Evolutionary conservation across 1,140 invertebrate species (phyloP), one percentile per base, ranked within the genome.

Genomic region (Chrysoperla carnea): DNA sequence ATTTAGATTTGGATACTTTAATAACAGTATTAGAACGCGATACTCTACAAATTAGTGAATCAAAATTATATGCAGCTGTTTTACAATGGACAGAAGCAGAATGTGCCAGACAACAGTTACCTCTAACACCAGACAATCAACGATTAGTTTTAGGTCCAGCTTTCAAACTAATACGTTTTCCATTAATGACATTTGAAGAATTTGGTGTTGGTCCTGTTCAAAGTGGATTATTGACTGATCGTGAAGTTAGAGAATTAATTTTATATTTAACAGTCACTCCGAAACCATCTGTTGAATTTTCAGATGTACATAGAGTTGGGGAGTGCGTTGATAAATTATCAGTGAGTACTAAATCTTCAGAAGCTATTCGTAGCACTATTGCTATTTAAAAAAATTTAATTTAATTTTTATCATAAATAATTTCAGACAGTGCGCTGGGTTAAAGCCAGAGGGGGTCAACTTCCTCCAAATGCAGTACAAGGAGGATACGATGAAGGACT

Each of bases 121-220:
- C 74, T 1, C 57, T 74, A 0, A 79, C 71, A n/a, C 67, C 76
- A 1, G 74, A 76, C 45, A 84, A 87, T 60, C 75, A 82, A 52
- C 60, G 84, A 46, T 57, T 63, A 39, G 75, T 85, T 1, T 59
- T 89, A 0, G 77, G 76, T 0, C 52, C 67, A 40, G 76, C 81
- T 11, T 66, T 90, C 36, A 68, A 72, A 31, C 66, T 86, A 1
- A 78, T 92, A 46, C 64, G 88, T 23, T 92, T 88, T 60, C 85
- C 87, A 4, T 60, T 89, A 4, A 91, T 92, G 85, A 81, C 76
- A 1, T 76, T 86, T 2, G 81, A 88, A 56, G 86, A 91, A 59
- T 91, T 91, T 64, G 85, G 86, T 1, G 70, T 74, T 52, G 78
- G 79, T 6, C 76, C 84, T 7, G 86, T 84, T 7, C 78, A 81